A percentile compares a stretch with the other conserved stretches of the same genome.
phyloP scores from a whole-genome alignment of 2,888 invertebrate species.

The Drosophila putrida region DNA sequence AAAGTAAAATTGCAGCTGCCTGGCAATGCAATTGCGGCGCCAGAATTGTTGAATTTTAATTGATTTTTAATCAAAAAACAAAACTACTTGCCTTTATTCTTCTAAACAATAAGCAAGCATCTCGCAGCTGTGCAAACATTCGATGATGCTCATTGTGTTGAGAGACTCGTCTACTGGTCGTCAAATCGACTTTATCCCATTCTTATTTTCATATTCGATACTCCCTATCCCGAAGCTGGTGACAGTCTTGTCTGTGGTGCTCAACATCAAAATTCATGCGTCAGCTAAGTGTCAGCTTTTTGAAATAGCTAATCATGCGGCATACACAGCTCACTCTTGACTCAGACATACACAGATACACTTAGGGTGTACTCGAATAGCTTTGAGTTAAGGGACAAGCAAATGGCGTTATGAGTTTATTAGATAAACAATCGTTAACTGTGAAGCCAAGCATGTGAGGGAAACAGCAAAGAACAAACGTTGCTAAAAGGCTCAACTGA shows the following conservation, averaged over 20 bases:
- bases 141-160: constrained; percentile 5
- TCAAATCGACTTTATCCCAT: constrained; percentile 5
- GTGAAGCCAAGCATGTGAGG: constrained; percentile 9
- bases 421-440: constrained; percentile 61
- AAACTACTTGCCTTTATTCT: background rate
- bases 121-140: constrained; percentile 46
- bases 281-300: constrained; percentile 73
- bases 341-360: constrained; percentile 4
- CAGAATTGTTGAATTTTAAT: constrained; percentile 32
- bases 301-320: constrained; percentile 72
- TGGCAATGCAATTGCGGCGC: constrained; percentile 21
- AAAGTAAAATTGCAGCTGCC: constrained; percentile 10
- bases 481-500: background rate
- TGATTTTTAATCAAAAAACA: constrained; percentile 44
- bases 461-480: background rate
- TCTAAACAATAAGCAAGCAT: constrained; percentile 8
- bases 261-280: constrained; percentile 63
- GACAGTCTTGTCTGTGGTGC: constrained; percentile 26
- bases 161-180: background rate
- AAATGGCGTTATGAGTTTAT: constrained; percentile 57
- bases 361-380: constrained; percentile 8
- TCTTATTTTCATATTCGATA: background rate
- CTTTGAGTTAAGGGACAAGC: constrained; percentile 27
- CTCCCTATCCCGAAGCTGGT: constrained; percentile 10
- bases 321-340: constrained; percentile 21